These are phyloP conservation scores for Dipodomys merriami DNA, from an alignment of 2,113 vertebrate species.

Conservation along the genomic window DNA sequence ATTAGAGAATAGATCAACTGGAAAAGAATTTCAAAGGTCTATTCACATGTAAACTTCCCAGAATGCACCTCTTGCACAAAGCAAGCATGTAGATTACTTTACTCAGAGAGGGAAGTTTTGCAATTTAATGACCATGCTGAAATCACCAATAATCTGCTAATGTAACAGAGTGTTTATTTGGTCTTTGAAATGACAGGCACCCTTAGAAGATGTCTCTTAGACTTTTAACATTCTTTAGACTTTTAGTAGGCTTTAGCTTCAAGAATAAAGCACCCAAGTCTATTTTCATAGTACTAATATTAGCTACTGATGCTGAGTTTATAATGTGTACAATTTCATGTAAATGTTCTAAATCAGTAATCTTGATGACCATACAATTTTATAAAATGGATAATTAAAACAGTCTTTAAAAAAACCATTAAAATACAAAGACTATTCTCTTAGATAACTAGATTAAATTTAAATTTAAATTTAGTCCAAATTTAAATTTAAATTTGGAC, in stretches of 20 bases:
- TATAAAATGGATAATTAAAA: conserved; percentile 69
- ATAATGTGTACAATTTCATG: conserved; percentile 43
- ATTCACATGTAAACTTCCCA: conserved; percentile 55
- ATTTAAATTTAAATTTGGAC: not conserved
- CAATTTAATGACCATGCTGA: conserved; percentile 55
- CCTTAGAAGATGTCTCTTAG: conserved; percentile 62
- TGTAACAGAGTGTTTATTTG: conserved; percentile 69
- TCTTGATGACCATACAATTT: conserved; percentile 47
- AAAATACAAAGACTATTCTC: conserved; percentile 67
- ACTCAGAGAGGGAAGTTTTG: conserved; percentile 38
- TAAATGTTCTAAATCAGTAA: not conserved
- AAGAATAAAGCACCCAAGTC: conserved; percentile 72
- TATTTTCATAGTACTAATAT: conserved; percentile 52
- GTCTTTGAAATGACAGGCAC: conserved; percentile 76
- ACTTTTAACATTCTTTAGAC: conserved; percentile 28
- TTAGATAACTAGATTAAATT: conserved; percentile 53
- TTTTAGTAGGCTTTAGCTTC: conserved; percentile 71
- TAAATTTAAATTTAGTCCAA: conserved; percentile 11
- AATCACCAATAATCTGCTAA: conserved; percentile 36
- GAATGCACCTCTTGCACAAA: not conserved
- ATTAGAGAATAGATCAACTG: not conserved
- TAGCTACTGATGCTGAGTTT: conserved; percentile 10
- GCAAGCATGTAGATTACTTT: not conserved
- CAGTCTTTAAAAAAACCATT: conserved; percentile 55
- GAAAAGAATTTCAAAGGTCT: conserved; percentile 56